Evolutionary conservation across 1,140 invertebrate species (phyloP).

Genomic region (Chironomus striatipennis): DNA sequence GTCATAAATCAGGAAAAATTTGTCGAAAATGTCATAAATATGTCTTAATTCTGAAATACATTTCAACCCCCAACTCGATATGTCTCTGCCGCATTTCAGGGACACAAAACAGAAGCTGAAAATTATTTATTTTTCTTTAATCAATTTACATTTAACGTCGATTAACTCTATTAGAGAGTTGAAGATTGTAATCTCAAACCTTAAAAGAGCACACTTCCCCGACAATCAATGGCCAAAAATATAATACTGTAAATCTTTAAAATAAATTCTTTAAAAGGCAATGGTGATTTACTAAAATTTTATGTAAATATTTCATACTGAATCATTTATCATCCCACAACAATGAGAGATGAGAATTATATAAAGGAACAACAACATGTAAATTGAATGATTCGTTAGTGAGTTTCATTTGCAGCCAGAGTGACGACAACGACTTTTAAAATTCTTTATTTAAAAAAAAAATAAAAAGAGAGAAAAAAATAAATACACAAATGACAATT

Average conservation of each 20-base stretch:
- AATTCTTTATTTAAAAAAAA: background rate
- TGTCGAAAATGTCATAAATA: too few relatives aligned
- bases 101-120: background rate
- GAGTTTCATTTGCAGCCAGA: background rate
- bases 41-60: too few relatives aligned
- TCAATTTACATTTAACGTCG: background rate
- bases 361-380: background rate
- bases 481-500: too few relatives aligned
- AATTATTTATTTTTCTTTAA: constrained; percentile 15
- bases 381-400: background rate
- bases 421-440: background rate
- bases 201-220: too few relatives aligned
- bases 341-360: background rate
- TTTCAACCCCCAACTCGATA: too few relatives aligned
- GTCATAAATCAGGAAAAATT: too few relatives aligned
- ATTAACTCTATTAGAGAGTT: background rate
- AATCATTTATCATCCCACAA: background rate
- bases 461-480: too few relatives aligned
- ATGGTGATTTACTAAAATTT: background rate
- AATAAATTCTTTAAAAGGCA: background rate
- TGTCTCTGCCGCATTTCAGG: too few relatives aligned
- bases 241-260: background rate
- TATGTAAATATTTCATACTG: background rate
- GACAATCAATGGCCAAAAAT: too few relatives aligned
- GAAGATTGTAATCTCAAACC: background rate